A percentile compares a stretch with the other conserved stretches of the same genome.
phyloP scores from a whole-genome alignment of 2,888 invertebrate genomes.

The Agrotis segetum region DNA sequence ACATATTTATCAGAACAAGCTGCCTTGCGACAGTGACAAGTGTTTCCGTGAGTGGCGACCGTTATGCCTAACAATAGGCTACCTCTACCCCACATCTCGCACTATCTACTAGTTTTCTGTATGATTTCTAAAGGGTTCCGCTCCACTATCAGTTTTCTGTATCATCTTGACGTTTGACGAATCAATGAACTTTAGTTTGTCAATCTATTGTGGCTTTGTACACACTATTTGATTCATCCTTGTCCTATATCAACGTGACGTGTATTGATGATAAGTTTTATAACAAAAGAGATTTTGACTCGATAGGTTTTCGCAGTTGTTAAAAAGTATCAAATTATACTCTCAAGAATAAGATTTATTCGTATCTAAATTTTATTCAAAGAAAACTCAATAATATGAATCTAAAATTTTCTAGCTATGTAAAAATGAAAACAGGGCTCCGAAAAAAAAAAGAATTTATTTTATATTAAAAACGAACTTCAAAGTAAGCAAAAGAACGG shows the following conservation, averaged over 20 bases:
- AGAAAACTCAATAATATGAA: slow-evolving; percentile 16
- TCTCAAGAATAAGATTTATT: not conserved
- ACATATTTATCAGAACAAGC: slow-evolving; percentile 81
- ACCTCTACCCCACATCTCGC: slow-evolving; percentile 78
- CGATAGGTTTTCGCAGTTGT: slow-evolving; percentile 11
- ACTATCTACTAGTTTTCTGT: slow-evolving; percentile 83
- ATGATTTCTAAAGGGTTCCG: slow-evolving; percentile 87
- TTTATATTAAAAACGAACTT: slow-evolving; percentile 53
- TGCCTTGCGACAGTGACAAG: slow-evolving; percentile 84
- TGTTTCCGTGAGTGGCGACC: slow-evolving; percentile 86
- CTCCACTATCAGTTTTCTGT: slow-evolving; percentile 78
- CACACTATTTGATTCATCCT: slow-evolving; percentile 43
- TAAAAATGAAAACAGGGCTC: slow-evolving; percentile 31
- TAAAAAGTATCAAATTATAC: not conserved
- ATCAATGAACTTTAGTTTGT: slow-evolving; percentile 69
- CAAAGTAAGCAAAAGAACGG: slow-evolving; percentile 50
- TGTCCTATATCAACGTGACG: slow-evolving; percentile 29
- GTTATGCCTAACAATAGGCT: slow-evolving; percentile 82
- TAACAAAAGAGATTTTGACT: not conserved
- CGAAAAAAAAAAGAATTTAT: slow-evolving; percentile 30
- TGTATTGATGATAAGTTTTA: slow-evolving; percentile 13
- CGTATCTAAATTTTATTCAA: slow-evolving; percentile 1
- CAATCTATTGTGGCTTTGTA: slow-evolving; percentile 49
- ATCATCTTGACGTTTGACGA: slow-evolving; percentile 77
- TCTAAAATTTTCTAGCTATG: slow-evolving; percentile 6